Conservation (phyloP, 2,797 vertebrate genomes). For the Micrastur ruficollis region DNA sequence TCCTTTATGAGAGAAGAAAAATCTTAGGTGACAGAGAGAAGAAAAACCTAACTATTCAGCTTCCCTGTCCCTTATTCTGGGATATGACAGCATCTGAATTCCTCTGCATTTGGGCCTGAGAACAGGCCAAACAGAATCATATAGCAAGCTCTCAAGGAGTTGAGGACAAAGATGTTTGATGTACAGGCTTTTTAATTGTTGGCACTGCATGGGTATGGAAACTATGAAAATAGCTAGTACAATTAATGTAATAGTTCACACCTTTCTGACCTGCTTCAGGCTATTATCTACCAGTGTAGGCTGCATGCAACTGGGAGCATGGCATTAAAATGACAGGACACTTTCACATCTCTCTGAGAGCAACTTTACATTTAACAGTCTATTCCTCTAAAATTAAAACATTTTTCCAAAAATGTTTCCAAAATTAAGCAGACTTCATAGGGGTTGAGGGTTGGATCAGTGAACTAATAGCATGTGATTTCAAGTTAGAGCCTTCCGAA, state of each 20-base stretch:
- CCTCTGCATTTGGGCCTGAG: neutral
- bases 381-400: neutral
- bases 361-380: neutral
- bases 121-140: neutral
- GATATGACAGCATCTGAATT: neutral
- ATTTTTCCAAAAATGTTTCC: neutral
- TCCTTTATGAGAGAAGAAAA: neutral
- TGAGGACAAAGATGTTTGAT: neutral
- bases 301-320: neutral
- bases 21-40: neutral
- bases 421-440: neutral
- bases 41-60: neutral
- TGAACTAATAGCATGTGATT: neutral
- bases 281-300: accelerated
- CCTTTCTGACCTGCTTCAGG: neutral
- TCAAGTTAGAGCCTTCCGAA: neutral
- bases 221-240: neutral
- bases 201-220: neutral
- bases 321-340: neutral
- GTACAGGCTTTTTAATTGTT: neutral
- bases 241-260: neutral
- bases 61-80: neutral
- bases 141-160: neutral
- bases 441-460: neutral
- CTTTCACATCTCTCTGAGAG: neutral